Conservation (phyloP, 1,140 invertebrate species). For the Drosophila melanica region DNA sequence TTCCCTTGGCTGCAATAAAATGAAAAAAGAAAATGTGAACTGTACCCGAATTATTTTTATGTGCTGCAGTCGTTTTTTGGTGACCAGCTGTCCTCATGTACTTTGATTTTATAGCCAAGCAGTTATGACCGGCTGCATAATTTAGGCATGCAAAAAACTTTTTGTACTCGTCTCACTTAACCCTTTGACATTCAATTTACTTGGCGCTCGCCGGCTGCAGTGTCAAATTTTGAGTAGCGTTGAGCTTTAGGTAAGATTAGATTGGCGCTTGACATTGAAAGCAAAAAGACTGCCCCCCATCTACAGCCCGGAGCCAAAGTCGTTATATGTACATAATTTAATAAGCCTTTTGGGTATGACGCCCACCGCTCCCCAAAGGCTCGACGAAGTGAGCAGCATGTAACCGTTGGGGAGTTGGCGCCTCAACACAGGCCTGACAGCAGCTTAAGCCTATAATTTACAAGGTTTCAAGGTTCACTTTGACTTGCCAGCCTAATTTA, state of each 20-base stretch:
- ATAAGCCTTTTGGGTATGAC: slow-evolving; percentile 53
- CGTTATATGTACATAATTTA: slow-evolving; percentile 61
- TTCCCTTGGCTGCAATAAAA: slow-evolving; percentile 67
- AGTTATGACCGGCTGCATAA: slow-evolving; percentile 33
- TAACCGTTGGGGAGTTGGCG: slow-evolving; percentile 35
- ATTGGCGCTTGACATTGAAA: slow-evolving; percentile 54
- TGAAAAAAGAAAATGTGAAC: slow-evolving; percentile 40
- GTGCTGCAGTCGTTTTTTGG: slow-evolving; percentile 43
- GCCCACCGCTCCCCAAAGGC: neutral
- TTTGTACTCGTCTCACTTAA: slow-evolving; percentile 50
- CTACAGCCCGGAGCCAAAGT: neutral
- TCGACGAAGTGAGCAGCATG: slow-evolving; percentile 37
- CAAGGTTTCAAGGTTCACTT: slow-evolving; percentile 70
- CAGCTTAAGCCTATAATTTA: slow-evolving; percentile 79
- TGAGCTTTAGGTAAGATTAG: slow-evolving; percentile 70
- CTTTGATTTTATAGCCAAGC: slow-evolving; percentile 57
- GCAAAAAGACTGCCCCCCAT: slow-evolving; percentile 2
- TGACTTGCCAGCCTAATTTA: slow-evolving; percentile 69
- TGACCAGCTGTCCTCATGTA: slow-evolving; percentile 40
- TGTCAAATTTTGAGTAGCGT: slow-evolving; percentile 40
- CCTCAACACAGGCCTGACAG: slow-evolving; percentile 13
- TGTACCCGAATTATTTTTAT: slow-evolving; percentile 63
- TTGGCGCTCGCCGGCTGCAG: slow-evolving; percentile 35
- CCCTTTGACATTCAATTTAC: slow-evolving; percentile 74
- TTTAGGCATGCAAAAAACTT: slow-evolving; percentile 9